Percentiles rank a stretch among this genome's conserved stretches.
These are phyloP conservation scores for Drosophila truncata DNA, from an alignment of 1,140 invertebrate species.

Conservation along the genomic window DNA sequence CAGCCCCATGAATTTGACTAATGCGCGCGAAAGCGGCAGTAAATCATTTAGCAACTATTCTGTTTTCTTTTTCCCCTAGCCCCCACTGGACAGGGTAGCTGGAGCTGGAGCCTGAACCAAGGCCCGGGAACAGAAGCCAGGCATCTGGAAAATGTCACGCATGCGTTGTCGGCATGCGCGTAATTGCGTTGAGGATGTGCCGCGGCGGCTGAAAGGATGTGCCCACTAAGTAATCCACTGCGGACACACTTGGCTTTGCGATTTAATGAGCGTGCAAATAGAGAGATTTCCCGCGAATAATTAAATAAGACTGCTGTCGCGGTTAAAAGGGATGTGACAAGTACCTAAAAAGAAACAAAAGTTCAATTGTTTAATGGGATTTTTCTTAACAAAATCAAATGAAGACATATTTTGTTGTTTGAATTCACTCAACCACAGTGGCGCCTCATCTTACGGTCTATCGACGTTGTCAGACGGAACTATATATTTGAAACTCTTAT, in stretches of 20 bases:
- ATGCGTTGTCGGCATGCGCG: conserved; percentile 66
- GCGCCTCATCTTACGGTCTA: neutral
- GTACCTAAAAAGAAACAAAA: neutral
- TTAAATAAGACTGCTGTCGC: too few species aligned
- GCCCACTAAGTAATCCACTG: conserved; percentile 18
- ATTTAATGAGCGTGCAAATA: conserved; percentile 21
- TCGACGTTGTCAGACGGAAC: neutral
- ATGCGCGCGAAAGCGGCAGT: conserved; percentile 55
- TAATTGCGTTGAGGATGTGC: conserved; percentile 57
- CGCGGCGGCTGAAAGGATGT: conserved; percentile 20
- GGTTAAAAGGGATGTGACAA: neutral
- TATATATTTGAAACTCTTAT: neutral
- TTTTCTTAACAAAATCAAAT: neutral
- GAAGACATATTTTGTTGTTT: neutral
- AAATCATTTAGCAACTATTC: conserved; percentile 75
- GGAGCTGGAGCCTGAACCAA: neutral
- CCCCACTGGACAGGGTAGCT: too few species aligned
- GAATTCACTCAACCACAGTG: neutral
- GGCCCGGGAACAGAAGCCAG: conserved; percentile 11
- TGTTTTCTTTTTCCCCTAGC: conserved; percentile 10
- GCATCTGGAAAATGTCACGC: conserved; percentile 78
- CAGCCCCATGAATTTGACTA: conserved; percentile 33
- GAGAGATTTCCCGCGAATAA: conserved; percentile 9
- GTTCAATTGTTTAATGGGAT: neutral
- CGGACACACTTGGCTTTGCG: conserved; percentile 20